Percentiles rank a stretch among this genome's conserved stretches.
Evolutionary conservation across 2,888 invertebrate genomes (phyloP).

Genomic region (Tinea pellionella): DNA sequence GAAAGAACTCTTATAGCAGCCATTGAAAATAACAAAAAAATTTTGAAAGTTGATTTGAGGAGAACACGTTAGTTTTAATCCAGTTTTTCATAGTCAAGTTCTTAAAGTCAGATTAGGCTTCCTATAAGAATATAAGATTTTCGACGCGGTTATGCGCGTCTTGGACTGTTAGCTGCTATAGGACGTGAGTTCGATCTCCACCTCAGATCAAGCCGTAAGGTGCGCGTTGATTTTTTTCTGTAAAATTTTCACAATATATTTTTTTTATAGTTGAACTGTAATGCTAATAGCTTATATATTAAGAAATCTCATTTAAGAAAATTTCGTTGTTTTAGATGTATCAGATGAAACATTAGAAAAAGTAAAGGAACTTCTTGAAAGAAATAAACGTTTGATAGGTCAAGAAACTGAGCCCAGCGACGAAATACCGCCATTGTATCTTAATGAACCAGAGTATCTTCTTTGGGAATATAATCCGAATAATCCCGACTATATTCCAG

Average conservation of each 20-base stretch:
- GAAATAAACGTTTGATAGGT: slow-evolving; percentile 49
- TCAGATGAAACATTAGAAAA: slow-evolving; percentile 47
- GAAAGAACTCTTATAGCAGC: slow-evolving; percentile 54
- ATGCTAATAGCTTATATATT: no score
- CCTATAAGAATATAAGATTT: no score
- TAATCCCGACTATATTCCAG: slow-evolving; percentile 53
- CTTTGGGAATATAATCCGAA: slow-evolving; percentile 65
- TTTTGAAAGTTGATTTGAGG: slow-evolving; percentile 48
- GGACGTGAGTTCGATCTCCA: no score
- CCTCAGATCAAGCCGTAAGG: no score
- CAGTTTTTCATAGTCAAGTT: slow-evolving; percentile 16
- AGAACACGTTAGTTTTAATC: slow-evolving; percentile 40
- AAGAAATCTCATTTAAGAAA: no score
- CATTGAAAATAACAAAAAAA: slow-evolving; percentile 42
- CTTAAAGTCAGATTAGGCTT: no score
- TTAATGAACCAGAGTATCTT: slow-evolving; percentile 59
- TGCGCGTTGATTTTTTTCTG: no score
- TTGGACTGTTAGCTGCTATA: no score
- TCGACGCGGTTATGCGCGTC: no score
- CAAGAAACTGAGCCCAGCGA: slow-evolving; percentile 49
- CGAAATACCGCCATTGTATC: slow-evolving; percentile 55
- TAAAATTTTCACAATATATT: no score
- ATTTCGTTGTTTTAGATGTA: slow-evolving; percentile 42
- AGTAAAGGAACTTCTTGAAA: slow-evolving; percentile 52
- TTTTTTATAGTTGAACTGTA: no score